These are phyloP conservation scores for Furnarius figulus DNA, from an alignment of 2,113 vertebrate genomes.

Conservation along the genomic window DNA sequence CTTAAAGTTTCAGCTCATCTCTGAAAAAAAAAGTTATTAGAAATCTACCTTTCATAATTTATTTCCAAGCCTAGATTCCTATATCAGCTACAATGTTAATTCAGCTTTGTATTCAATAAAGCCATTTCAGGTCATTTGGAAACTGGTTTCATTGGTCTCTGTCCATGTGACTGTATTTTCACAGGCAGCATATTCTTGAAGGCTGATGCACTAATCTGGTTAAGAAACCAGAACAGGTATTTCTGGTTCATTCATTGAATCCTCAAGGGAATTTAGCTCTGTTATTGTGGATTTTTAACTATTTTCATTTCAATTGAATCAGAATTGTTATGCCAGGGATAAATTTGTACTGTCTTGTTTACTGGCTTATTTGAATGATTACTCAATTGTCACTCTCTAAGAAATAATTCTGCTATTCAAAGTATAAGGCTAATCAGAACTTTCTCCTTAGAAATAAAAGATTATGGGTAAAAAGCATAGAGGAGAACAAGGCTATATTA, in stretches of 20 bases:
- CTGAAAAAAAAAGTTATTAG: background rate
- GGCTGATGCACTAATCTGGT: background rate
- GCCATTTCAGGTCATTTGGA: background rate
- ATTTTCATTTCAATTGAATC: slow-evolving; percentile 24
- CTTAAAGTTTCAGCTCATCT: background rate
- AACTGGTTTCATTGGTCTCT: background rate
- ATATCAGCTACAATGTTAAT: background rate
- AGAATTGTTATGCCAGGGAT: slow-evolving; percentile 4
- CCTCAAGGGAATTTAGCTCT: background rate
- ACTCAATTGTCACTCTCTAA: slow-evolving; percentile 35
- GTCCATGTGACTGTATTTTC: background rate
- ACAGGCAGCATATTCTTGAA: background rate
- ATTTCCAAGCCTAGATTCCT: background rate
- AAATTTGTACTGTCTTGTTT: slow-evolving; percentile 23
- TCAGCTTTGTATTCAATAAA: background rate
- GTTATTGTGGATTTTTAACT: background rate
- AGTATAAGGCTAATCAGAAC: slow-evolving; percentile 31
- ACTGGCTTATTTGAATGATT: slow-evolving; percentile 36
- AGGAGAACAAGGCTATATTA: slow-evolving; percentile 20
- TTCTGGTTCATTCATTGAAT: background rate
- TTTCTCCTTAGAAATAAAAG: slow-evolving; percentile 49
- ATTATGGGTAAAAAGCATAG: slow-evolving; percentile 27
- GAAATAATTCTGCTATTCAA: slow-evolving; percentile 45
- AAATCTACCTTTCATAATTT: background rate
- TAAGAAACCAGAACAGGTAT: slow-evolving; percentile 42